A percentile compares a stretch with the other conserved stretches of the same genome.
Evolutionary conservation across 2,888 invertebrate species (phyloP).

Genomic region (Lissocephala sabroskyi): DNA sequence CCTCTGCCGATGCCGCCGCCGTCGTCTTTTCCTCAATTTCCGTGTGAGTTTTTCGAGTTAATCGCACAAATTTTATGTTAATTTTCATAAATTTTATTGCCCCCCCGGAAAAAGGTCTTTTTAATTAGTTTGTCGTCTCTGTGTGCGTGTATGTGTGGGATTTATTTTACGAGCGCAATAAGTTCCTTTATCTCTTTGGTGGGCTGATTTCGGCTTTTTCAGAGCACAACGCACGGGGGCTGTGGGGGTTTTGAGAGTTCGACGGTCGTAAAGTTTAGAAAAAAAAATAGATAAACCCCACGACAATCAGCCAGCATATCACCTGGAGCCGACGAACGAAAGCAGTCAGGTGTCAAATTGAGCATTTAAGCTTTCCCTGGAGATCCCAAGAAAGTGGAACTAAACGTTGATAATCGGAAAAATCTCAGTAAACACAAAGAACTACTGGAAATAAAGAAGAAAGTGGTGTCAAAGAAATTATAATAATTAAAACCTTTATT

Average conservation of each 20-base stretch:
- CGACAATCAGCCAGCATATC: background rate
- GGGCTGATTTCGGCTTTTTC: background rate
- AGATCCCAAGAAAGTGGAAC: too few species aligned
- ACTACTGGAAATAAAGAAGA: too few species aligned
- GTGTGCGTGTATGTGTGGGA: slow-evolving; percentile 54
- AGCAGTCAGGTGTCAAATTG: slow-evolving; percentile 62
- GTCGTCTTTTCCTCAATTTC: too few species aligned
- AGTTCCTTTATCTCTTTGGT: slow-evolving; percentile 30
- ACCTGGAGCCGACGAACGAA: background rate
- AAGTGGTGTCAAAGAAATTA: too few species aligned
- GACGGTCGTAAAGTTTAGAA: slow-evolving; percentile 43
- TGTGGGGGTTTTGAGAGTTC: slow-evolving; percentile 44
- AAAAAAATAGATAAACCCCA: too few species aligned
- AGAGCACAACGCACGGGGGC: background rate
- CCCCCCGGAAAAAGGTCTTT: slow-evolving; percentile 43
- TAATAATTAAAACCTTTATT: too few species aligned
- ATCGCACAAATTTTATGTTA: slow-evolving; percentile 67
- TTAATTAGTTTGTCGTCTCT: slow-evolving; percentile 60
- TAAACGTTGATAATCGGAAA: too few species aligned
- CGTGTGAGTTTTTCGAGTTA: slow-evolving; percentile 51
- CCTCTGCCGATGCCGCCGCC: too few species aligned
- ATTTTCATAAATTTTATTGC: slow-evolving; percentile 68
- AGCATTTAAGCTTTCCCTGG: too few species aligned
- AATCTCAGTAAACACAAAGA: too few species aligned
- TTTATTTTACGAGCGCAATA: slow-evolving; percentile 47